Conservation (phyloP, 2,888 invertebrate species). For the Ptilodon capucinus region DNA sequence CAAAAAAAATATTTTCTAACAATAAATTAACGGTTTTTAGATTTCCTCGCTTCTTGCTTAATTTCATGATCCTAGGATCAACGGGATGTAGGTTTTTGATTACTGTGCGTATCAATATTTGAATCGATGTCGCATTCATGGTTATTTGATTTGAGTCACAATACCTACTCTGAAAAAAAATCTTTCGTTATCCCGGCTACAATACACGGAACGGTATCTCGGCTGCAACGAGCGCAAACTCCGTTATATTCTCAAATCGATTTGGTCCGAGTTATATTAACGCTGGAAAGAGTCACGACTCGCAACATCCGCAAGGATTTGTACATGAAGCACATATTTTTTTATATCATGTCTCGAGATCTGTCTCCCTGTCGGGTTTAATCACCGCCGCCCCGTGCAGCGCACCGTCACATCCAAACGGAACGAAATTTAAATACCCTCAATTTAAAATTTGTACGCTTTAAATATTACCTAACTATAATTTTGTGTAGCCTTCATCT, state of each 20-base stretch:
- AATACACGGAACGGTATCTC: neutral
- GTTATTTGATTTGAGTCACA: neutral
- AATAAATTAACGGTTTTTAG: too few species aligned
- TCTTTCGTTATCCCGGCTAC: neutral
- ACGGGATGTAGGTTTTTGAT: too few species aligned
- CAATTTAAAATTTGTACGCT: conserved; percentile 25
- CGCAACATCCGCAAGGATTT: neutral
- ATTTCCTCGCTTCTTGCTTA: too few species aligned
- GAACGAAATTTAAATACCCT: conserved; percentile 32
- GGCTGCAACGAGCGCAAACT: neutral
- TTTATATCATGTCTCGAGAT: conserved; percentile 1
- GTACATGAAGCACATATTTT: neutral
- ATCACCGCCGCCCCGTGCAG: conserved; percentile 5
- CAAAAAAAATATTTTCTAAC: too few species aligned
- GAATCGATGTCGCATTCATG: too few species aligned
- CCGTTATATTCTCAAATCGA: neutral
- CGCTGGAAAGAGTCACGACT: neutral
- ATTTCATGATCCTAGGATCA: too few species aligned
- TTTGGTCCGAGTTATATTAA: neutral
- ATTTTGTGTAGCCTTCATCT: conserved; percentile 23
- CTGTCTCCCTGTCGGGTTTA: conserved; percentile 4
- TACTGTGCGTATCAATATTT: too few species aligned
- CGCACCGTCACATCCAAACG: conserved; percentile 23
- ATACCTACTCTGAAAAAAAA: too few species aligned
- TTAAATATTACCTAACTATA: conserved; percentile 27